phyloP scores from a whole-genome alignment of 2,113 vertebrate genomes.

The Pelecanoides urinatrix region DNA sequence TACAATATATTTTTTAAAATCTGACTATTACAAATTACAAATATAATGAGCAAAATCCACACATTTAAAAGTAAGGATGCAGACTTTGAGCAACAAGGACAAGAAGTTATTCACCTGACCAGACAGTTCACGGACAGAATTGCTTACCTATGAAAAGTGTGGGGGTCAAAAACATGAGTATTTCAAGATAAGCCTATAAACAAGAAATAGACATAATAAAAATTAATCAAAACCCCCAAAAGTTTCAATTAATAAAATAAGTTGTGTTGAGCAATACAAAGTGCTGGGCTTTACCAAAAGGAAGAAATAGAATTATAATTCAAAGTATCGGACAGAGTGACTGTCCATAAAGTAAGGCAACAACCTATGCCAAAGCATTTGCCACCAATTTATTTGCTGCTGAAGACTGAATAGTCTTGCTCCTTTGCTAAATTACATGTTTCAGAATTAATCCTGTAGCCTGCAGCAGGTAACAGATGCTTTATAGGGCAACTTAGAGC shows the following conservation, averaged over 20 bases:
- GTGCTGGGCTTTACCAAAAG: background rate
- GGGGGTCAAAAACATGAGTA: background rate
- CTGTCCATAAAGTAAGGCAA: background rate
- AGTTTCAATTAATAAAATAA: background rate
- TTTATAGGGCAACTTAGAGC: background rate
- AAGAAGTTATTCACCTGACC: background rate
- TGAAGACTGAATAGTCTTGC: background rate
- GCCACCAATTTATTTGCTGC: background rate
- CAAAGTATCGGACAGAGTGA: background rate
- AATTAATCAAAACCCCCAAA: accelerated
- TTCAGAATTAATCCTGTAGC: constrained; percentile 18
- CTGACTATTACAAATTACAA: background rate
- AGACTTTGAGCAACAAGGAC: background rate
- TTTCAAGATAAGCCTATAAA: background rate
- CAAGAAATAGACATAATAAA: background rate
- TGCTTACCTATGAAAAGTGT: background rate
- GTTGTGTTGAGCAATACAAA: background rate
- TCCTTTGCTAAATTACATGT: constrained; percentile 39
- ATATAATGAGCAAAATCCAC: background rate
- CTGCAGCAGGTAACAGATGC: constrained; percentile 39
- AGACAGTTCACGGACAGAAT: background rate
- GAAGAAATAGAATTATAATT: background rate
- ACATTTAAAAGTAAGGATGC: background rate
- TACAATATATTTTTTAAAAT: background rate
- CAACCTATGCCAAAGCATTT: background rate